Percentiles rank a stretch among this genome's conserved stretches.
Conservation (phyloP, 2,888 invertebrate genomes). For the Tyria jacobaeae region DNA sequence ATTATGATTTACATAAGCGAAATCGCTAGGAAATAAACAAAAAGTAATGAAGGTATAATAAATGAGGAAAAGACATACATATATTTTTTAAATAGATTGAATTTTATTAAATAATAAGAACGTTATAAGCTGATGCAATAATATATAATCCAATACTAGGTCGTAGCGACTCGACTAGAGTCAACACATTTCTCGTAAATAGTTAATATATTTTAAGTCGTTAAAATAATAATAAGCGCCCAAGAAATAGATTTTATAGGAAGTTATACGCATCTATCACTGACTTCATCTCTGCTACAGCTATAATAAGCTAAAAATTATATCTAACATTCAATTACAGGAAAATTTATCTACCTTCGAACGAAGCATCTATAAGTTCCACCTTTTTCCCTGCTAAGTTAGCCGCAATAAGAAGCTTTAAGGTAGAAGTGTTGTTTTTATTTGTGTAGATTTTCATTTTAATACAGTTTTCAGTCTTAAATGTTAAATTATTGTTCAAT, state of each 20-base stretch:
- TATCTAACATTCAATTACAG: slow-evolving; percentile 7
- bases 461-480: slow-evolving; percentile 51
- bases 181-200: not conserved
- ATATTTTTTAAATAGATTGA: not conserved
- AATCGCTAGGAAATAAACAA: not conserved
- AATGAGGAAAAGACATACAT: not conserved
- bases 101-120: not conserved
- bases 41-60: not conserved
- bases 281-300: not conserved
- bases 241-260: not conserved
- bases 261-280: not conserved
- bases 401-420: slow-evolving; percentile 91
- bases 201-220: not conserved
- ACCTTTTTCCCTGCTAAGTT: slow-evolving; percentile 88
- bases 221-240: not conserved
- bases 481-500: slow-evolving; percentile 34
- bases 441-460: slow-evolving; percentile 92
- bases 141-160: slow-evolving; percentile 1
- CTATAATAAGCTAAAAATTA: not conserved
- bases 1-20: not conserved
- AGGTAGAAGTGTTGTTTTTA: slow-evolving; percentile 91
- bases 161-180: not conserved
- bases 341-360: slow-evolving; percentile 84
- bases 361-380: slow-evolving; percentile 85
- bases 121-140: slow-evolving; percentile 12